Base-by-base conservation (phyloP, 1,140 invertebrate genomes). In the Episyrphus balteatus region DNA sequence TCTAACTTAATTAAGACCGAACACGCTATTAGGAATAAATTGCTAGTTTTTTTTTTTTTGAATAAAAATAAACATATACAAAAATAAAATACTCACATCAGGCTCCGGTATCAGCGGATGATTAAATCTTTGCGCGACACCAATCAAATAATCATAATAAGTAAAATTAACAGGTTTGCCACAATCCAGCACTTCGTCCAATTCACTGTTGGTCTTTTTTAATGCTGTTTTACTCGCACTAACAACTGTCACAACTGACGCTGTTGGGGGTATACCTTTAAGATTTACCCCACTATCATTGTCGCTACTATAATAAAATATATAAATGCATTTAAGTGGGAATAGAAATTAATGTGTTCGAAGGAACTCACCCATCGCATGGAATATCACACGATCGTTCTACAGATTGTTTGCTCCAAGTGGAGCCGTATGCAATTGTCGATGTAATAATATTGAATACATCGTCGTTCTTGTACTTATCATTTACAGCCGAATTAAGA, bases 101-200 rank as follows among this genome's bases (percentile, higher is more conserved):
- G 80, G 79, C 58, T 84, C 82, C 33, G 81, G 80, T 32, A 81
- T 75, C 48, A 78, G 64, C 1, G 77, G 76, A 65, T 83, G 82
- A 51, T 75, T 77, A 51, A 78, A 79, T 48, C 88, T 70, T 56
- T 87, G 81, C 12, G 83, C 78, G 38, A 92, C 80, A 21, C 88
- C 88, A 39, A 86, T 78, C 41, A 92, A 70, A 69, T 88, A 88
- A 61, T 91, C 88, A 70, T 90, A 91, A 62, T 86, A 86, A 11
- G 88, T 90, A 60, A 84, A 86, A 70, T 91, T 91, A 0, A 87
- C 85, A 39, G 86, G 78, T 72, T 88, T 88, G 3, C 88, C 88
- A 72, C 88, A 91, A 57, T 88, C 84, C 46, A 91, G 68, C 52
- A 80, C 74, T 63, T 86, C 79, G 55, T 82, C 54, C 48, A n/a